These are phyloP conservation scores for Smittia aterrima DNA, from an alignment of 2,888 invertebrate species.

Conservation along the genomic window DNA sequence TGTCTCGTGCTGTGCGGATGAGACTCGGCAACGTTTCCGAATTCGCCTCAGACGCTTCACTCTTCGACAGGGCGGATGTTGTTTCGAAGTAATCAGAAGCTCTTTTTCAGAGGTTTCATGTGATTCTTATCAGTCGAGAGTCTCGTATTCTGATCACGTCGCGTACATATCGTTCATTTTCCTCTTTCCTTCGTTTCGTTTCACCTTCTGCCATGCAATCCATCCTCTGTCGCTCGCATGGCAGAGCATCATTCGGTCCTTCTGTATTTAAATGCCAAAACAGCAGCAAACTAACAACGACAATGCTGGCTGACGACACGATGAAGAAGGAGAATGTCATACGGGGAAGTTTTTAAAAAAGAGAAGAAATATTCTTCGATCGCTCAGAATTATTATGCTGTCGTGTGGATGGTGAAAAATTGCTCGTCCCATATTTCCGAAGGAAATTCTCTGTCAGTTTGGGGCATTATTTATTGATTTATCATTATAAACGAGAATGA, in stretches of 20 bases:
- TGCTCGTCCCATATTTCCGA: neutral
- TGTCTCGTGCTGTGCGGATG: neutral
- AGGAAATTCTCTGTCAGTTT: conserved; percentile 1
- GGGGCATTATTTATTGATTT: conserved; percentile 18
- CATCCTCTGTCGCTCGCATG: neutral
- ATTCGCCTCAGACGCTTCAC: conserved; percentile 1
- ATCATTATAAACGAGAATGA: neutral
- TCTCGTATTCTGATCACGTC: conserved; percentile 24
- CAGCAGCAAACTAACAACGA: neutral
- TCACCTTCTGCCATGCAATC: neutral
- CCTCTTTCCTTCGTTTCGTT: neutral
- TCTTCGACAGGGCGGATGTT: neutral
- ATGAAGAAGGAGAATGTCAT: conserved; percentile 8
- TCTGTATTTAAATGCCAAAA: neutral
- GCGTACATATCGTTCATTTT: conserved; percentile 26
- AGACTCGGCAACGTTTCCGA: neutral
- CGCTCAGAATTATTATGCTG: conserved; percentile 15
- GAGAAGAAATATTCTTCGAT: neutral
- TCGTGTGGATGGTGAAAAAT: conserved; percentile 19
- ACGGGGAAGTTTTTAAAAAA: neutral
- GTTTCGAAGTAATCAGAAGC: conserved; percentile 5
- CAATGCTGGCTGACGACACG: neutral
- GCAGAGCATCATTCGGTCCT: neutral
- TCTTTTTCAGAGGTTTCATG: neutral
- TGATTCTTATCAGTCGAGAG: conserved; percentile 25